Conservation (phyloP, 2,797 vertebrate species). For the Anguilla pacifica region DNA sequence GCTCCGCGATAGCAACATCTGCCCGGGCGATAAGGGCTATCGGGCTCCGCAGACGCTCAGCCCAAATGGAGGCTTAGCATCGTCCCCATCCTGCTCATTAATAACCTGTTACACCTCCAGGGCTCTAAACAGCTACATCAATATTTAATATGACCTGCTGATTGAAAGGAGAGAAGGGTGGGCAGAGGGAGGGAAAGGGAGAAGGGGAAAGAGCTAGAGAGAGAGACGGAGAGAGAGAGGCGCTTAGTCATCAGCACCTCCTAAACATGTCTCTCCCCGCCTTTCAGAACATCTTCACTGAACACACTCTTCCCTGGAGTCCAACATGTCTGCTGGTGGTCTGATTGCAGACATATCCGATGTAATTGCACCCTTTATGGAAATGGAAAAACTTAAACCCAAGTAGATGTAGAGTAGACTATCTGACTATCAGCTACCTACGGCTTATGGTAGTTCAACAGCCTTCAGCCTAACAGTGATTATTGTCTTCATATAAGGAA, state of each 20-base stretch:
- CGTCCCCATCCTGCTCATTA: neutral
- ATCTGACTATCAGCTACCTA: neutral
- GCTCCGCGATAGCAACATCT: slow-evolving; percentile 51
- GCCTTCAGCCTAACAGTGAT: neutral
- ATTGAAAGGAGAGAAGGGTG: neutral
- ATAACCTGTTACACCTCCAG: neutral
- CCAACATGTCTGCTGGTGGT: slow-evolving; percentile 21
- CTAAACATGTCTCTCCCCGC: slow-evolving; percentile 25
- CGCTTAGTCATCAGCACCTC: slow-evolving; percentile 38
- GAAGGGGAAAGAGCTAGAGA: neutral
- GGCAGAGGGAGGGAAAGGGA: neutral
- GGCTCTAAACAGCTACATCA: slow-evolving; percentile 55
- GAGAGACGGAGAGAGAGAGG: slow-evolving; percentile 30
- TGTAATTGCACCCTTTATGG: slow-evolving; percentile 37
- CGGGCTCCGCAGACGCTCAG: slow-evolving; percentile 31
- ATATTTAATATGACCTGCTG: slow-evolving; percentile 45
- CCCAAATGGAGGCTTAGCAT: slow-evolving; percentile 18
- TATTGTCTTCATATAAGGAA: neutral
- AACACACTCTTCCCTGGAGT: slow-evolving; percentile 24
- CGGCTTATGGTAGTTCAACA: neutral
- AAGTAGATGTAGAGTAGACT: neutral
- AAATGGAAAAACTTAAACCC: neutral
- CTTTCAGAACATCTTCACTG: slow-evolving; percentile 28
- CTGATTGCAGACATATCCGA: slow-evolving; percentile 18
- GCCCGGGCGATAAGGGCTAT: slow-evolving; percentile 42